Evolutionary conservation across 2,797 vertebrate species (phyloP), one percentile per base, ranked within the genome.

Genomic region (Orestias chungarensis): DNA sequence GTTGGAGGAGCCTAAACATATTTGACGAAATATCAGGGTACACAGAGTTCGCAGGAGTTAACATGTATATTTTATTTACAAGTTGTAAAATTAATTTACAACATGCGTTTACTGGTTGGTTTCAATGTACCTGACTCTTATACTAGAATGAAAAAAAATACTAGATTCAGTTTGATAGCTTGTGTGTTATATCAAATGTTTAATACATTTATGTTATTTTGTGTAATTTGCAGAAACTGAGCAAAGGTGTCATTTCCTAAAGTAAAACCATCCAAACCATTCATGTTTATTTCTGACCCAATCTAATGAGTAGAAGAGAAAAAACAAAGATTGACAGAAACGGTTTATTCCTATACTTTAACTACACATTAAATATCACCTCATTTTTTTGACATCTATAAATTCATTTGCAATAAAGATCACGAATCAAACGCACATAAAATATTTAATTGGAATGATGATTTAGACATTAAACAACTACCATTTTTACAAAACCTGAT

Each of bases 241-340:
- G 38, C 33, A 23, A 12, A 38, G 3, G 3, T 35, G 44, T n/a
- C 23, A 18, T 86, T 86, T 78, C 14, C 80, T 90, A 70, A 68
- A 84, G 92, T 88, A 93, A 91, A 89, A 90, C 20, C 9, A 62
- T 23, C 35, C 29, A 59, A 38, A 4, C 7, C 10, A 18, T 35
- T 18, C 17, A 44, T 46, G 6, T 20, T 65, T 40, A 38, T 23
- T 64, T 61, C 6, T 0, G n/a, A 20, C 3, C 17, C 23, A 59
- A 59, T 35, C 18, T 43, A 43, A n/a, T 38, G 4, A 3, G 2
- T 20, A n/a, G 12, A 15, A 49, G 23, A 33, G 14, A 4, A 35
- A 49, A 14, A 31, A 12, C n/a, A n/a, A n/a, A n/a, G n/a, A 6
- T 33, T 9, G 2, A 29, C 11, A 66, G 33, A 66, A 66, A 35